Percentiles rank a stretch among this genome's conserved stretches.
phyloP scores from a whole-genome alignment of 2,888 invertebrate genomes.

The Brenthis hecate region DNA sequence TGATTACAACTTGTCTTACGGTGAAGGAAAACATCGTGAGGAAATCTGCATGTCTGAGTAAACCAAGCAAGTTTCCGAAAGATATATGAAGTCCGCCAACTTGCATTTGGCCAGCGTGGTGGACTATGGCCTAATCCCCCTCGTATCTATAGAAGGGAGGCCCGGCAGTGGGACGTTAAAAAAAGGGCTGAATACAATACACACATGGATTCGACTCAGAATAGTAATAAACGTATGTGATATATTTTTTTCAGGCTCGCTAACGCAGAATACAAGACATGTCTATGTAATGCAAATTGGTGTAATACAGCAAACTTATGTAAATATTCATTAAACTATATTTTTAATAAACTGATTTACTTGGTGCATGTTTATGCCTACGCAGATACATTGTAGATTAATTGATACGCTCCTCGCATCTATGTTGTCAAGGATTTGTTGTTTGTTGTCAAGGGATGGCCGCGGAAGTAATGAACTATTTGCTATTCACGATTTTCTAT shows the following conservation, averaged over 20 bases:
- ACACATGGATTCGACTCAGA: too few relatives aligned
- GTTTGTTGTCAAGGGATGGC: conserved; percentile 33
- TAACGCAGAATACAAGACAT: conserved; percentile 68
- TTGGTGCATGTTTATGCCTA: not conserved
- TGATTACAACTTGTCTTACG: too few relatives aligned
- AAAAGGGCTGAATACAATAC: too few relatives aligned
- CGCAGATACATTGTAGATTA: not conserved
- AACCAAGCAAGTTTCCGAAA: too few relatives aligned
- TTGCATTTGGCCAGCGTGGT: too few relatives aligned
- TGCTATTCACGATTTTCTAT: conserved; percentile 56
- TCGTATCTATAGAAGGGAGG: too few relatives aligned
- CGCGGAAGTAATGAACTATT: conserved; percentile 42
- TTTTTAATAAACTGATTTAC: conserved; percentile 7
- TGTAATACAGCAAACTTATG: not conserved
- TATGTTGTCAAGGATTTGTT: too few relatives aligned
- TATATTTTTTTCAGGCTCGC: conserved; percentile 55
- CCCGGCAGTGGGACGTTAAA: too few relatives aligned
- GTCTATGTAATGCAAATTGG: conserved; percentile 65
- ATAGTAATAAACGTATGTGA: not conserved
- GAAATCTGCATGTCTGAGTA: too few relatives aligned
- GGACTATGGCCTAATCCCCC: too few relatives aligned
- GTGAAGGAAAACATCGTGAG: too few relatives aligned
- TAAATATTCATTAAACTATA: not conserved
- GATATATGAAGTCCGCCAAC: too few relatives aligned
- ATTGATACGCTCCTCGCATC: conserved; percentile 13